Evolutionary conservation across 2,113 vertebrate genomes (phyloP).

Genomic region (Nipponia nippon): DNA sequence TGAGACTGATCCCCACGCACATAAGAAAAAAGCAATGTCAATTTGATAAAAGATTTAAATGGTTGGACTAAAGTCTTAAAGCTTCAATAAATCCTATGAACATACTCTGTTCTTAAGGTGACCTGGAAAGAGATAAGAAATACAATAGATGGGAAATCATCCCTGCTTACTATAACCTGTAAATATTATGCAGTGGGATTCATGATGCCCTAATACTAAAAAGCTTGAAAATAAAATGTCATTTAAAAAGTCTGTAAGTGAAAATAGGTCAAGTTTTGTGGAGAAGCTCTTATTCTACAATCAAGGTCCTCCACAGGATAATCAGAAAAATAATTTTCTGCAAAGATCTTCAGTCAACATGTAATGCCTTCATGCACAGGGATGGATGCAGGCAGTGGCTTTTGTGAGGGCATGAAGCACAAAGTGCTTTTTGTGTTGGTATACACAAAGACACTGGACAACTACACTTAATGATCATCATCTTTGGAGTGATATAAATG

Average conservation of each 20-base stretch:
- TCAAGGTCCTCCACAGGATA: not conserved
- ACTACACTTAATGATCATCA: not conserved
- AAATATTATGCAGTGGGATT: not conserved
- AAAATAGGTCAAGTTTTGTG: not conserved
- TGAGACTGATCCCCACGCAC: not conserved
- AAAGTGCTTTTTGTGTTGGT: not conserved
- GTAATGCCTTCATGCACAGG: accelerated
- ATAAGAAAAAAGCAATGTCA: not conserved
- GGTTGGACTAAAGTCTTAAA: not conserved
- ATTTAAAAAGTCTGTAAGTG: not conserved
- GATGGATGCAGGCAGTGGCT: accelerated
- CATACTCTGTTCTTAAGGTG: not conserved
- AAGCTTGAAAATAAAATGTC: not conserved
- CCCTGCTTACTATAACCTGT: not conserved
- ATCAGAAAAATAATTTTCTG: not conserved
- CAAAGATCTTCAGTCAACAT: not conserved
- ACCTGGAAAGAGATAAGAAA: not conserved
- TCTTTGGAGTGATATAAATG: not conserved
- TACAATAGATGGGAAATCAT: not conserved
- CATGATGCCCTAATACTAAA: not conserved
- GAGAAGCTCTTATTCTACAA: not conserved
- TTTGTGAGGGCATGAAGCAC: not conserved
- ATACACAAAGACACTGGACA: not conserved
- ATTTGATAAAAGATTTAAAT: not conserved
- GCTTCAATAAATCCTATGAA: not conserved